Base-by-base conservation (phyloP, 2,888 invertebrate genomes). In the Lasiommata megera region DNA sequence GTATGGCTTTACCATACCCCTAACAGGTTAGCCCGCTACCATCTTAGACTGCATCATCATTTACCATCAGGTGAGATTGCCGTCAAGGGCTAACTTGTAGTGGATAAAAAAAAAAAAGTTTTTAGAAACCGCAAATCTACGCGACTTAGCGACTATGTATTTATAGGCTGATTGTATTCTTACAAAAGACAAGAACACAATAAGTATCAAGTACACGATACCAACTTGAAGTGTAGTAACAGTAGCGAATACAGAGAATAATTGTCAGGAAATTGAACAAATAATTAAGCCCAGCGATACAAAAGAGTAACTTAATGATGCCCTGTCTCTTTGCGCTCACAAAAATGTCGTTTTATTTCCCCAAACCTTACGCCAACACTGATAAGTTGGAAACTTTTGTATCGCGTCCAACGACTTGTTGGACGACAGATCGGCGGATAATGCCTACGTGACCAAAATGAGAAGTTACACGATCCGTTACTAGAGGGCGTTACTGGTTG, bases 331-430 rank as follows among this genome's bases (percentile, higher is more conserved):
- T 52, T 56, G 59, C 44, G 57, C 54, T 54, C 56, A 66, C 56
- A 64, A 63, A 61, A 58, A 63, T 63, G 64, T 62, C 62, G 54
- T 64, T 66, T 63, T 64, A 67, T 63, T 65, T 63, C 62, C 53
- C 60, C 62, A 63, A 66, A 66, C 64, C 61, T 53, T 60, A 57
- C 61, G 54, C 53, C 56, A 56, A 61, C 65, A 52, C 62, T 53
- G 62, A 55, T 63, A 58, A 63, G 56, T 52, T 62, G 60, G 58
- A 63, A 63, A 62, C 65, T 63, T 58, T 60, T 63, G 46, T 55
- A 61, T 41, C 44, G 50, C 29, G 38, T 59, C 18, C 40, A 7
- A 12, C 58, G 52, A 67, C 61, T 51, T 43, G 66, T 63, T 51
- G 56, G 28, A 28, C 56, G 50, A 66, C 66, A 31, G 40, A 54